phyloP scores from a whole-genome alignment of 2,888 invertebrate species.

The Odontomyia ornata region DNA sequence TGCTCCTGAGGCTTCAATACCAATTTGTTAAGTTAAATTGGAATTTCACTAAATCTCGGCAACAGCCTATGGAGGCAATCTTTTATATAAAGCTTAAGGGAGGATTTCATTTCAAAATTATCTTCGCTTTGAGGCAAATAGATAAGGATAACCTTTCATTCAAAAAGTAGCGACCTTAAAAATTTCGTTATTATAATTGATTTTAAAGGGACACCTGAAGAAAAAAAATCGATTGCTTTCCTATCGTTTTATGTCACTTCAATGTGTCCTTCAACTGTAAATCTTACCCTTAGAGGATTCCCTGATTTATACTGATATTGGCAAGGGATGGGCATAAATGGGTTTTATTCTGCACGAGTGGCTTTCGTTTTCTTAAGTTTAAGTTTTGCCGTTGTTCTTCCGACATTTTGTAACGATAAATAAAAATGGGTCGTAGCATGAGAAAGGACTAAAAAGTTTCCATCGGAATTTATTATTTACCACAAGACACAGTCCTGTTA shows the following conservation, averaged over 20 bases:
- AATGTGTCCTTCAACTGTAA: slow-evolving; percentile 43
- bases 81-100: background rate
- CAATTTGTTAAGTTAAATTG: slow-evolving; percentile 9
- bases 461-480: slow-evolving; percentile 34
- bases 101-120: background rate
- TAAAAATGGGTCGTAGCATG: background rate
- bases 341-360: slow-evolving; percentile 50
- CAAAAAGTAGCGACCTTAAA: background rate
- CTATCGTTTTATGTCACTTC: background rate
- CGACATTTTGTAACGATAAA: slow-evolving; percentile 23
- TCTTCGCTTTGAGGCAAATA: background rate
- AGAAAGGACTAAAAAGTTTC: slow-evolving; percentile 30
- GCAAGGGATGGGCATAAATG: slow-evolving; percentile 47
- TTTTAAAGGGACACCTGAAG: slow-evolving; percentile 15
- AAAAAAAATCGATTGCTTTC: slow-evolving; percentile 13
- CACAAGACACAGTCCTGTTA: slow-evolving; percentile 1
- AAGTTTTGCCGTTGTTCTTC: slow-evolving; percentile 13
- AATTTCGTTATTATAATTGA: slow-evolving; percentile 8
- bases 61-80: background rate
- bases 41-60: background rate
- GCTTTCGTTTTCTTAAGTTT: slow-evolving; percentile 23
- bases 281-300: slow-evolving; percentile 46
- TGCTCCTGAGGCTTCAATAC: background rate
- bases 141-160: background rate
- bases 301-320: slow-evolving; percentile 48